Percentiles rank a stretch among this genome's conserved stretches.
These are phyloP conservation scores for Limulus polyphemus DNA, from an alignment of 2,888 invertebrate species.

Conservation along the genomic window DNA sequence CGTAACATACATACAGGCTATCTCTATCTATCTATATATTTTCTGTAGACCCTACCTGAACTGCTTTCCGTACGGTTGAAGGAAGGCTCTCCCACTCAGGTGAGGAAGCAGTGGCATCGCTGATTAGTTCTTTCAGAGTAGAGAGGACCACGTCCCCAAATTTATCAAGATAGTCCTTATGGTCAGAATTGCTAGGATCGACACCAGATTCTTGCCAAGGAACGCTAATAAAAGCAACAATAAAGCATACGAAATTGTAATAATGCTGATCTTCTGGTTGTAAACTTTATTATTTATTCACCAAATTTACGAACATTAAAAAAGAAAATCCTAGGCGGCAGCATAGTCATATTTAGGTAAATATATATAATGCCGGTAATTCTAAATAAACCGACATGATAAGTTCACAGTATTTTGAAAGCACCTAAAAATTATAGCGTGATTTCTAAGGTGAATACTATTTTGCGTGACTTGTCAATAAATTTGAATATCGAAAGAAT, in stretches of 20 bases:
- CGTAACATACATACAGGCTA: no score
- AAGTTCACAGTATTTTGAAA: no score
- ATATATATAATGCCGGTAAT: background rate
- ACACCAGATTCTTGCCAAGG: constrained; percentile 17
- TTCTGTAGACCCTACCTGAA: constrained; percentile 7
- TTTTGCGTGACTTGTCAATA: no score
- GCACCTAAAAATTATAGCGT: no score
- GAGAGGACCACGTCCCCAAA: constrained; percentile 21
- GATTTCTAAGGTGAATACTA: no score
- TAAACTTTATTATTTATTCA: background rate
- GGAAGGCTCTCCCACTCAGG: constrained; percentile 23
- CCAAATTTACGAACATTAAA: no score
- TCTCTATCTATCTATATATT: no score
- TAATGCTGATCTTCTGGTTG: background rate
- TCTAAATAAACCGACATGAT: background rate
- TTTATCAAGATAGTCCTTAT: constrained; percentile 24
- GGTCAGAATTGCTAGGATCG: constrained; percentile 11
- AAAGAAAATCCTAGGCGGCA: no score
- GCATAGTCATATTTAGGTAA: no score
- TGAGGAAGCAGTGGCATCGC: constrained; percentile 16
- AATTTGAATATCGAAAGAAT: no score
- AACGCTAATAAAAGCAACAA: constrained; percentile 6
- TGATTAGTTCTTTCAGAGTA: constrained; percentile 20
- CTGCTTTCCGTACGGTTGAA: constrained; percentile 15
- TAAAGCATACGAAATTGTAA: background rate